phyloP scores from a whole-genome alignment of 2,797 vertebrate genomes.

The Arremon brunneinucha region DNA sequence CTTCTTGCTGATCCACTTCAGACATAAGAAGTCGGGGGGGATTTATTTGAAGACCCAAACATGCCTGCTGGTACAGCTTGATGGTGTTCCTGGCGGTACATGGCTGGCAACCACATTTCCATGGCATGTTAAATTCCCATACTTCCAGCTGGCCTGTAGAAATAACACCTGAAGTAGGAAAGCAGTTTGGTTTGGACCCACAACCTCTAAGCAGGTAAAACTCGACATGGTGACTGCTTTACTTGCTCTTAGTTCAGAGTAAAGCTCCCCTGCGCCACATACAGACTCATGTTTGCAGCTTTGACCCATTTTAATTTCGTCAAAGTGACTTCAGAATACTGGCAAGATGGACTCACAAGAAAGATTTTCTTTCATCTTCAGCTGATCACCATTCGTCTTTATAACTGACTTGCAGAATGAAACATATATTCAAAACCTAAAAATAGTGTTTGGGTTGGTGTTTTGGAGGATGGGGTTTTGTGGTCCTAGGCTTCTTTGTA shows the following conservation, averaged over 20 bases:
- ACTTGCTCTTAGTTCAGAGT: not conserved
- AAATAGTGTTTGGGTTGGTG: not conserved
- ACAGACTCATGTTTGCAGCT: not conserved
- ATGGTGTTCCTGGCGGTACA: not conserved
- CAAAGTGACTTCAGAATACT: not conserved
- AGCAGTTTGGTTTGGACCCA: not conserved
- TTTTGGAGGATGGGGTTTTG: not conserved
- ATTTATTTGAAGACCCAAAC: not conserved
- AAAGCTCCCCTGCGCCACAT: not conserved
- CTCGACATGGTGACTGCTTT: rapidly evolving
- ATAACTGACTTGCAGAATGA: not conserved
- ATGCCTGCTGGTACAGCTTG: not conserved
- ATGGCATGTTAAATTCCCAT: rapidly evolving
- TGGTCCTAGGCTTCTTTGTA: not conserved
- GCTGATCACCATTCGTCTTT: not conserved
- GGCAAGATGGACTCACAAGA: not conserved
- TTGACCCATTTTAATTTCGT: not conserved
- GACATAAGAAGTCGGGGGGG: not conserved
- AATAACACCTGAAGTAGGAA: not conserved
- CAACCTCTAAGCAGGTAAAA: not conserved
- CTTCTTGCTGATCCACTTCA: not conserved
- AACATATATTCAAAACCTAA: not conserved
- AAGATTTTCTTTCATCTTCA: not conserved
- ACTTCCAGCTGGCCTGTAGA: not conserved
- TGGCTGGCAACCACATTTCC: not conserved